Base-by-base conservation (phyloP, 1,140 invertebrate species). In the Sarcophaga bullata region DNA sequence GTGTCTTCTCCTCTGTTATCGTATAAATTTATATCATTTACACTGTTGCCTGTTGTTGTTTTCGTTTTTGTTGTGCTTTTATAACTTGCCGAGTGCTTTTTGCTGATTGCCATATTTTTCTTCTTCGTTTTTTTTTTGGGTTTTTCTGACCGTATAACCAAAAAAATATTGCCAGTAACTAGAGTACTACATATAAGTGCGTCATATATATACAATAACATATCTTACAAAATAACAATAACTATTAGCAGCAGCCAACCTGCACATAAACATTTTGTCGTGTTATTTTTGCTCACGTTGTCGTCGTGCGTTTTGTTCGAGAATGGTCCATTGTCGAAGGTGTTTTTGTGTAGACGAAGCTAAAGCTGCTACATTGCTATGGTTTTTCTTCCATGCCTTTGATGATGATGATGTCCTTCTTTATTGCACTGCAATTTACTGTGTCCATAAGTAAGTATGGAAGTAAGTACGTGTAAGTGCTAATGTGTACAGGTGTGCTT, bases 351-450 rank as follows among this genome's bases (percentile, higher is more conserved):
- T 37, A 37, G 25, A 1, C 25, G 25, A 37, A 37, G 25, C 25
- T 2, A 37, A 37, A 9, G 48, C 75, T 50, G 8, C 48, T 37
- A 37, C 25, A 37, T 37, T 37, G 1, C 25, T 37, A 37, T 4
- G 25, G 25, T 37, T 37, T 4, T 37, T 37, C 25, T 37, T 37
- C 25, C 4, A 37, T 37, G 25, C 25, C 4, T 37, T 37, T 37
- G 25, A 37, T 37, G 25, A 37, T 37, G 25, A 37, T 52, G 75
- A 78, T 78, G 75, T 78, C 75, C 48, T 78, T 78, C 48, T 78
- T 78, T 78, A 78, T 17, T 52, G 75, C 75, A 48, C 48, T 78
- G 75, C 48, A 78, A 52, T 78, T 78, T 78, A 78, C 25, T 78
- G 75, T 78, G 75, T 50, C 25, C 25, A 37, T 37, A 37, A 37